phyloP scores from a whole-genome alignment of 37 sponge, comb jelly and placozoan genomes.

The Crambe crambe region DNA sequence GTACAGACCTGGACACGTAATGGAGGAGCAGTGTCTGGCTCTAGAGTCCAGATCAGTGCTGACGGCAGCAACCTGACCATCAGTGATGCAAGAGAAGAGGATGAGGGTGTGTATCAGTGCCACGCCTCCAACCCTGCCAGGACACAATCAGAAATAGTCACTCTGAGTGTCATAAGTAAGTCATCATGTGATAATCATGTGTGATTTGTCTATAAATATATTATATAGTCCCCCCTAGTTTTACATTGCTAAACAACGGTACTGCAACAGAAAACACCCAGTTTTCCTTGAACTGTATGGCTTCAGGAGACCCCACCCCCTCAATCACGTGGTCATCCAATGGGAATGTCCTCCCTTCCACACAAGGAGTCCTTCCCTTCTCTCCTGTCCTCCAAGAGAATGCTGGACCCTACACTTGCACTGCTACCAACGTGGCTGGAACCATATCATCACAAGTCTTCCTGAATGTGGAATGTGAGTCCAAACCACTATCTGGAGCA shows the following conservation, averaged over 20 bases:
- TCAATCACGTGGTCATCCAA: constrained; percentile 48
- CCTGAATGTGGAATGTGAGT: constrained; percentile 67
- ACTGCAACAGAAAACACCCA: not conserved
- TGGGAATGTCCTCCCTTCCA: constrained; percentile 18
- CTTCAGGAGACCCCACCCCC: constrained; percentile 51
- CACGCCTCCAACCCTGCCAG: constrained; percentile 47
- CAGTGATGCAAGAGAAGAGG: constrained; percentile 7
- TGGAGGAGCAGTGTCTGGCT: not conserved
- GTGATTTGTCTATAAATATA: not conserved
- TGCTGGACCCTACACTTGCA: constrained; percentile 59
- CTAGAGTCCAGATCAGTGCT: constrained; percentile 8
- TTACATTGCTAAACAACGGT: not conserved
- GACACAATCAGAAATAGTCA: constrained; percentile 10
- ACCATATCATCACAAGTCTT: constrained; percentile 29
- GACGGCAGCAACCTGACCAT: constrained; percentile 24
- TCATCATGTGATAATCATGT: not conserved
- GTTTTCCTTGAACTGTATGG: constrained; percentile 34
- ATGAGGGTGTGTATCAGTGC: constrained; percentile 57
- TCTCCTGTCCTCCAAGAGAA: constrained; percentile 23
- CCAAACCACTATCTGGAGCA: too few species aligned
- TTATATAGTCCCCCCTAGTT: not conserved
- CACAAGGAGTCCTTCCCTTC: constrained; percentile 23
- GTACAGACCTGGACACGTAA: constrained; percentile 44
- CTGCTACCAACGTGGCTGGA: constrained; percentile 58
- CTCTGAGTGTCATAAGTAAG: constrained; percentile 46